phyloP scores from a whole-genome alignment of 2,888 invertebrate species.

The Alcis repandata region DNA sequence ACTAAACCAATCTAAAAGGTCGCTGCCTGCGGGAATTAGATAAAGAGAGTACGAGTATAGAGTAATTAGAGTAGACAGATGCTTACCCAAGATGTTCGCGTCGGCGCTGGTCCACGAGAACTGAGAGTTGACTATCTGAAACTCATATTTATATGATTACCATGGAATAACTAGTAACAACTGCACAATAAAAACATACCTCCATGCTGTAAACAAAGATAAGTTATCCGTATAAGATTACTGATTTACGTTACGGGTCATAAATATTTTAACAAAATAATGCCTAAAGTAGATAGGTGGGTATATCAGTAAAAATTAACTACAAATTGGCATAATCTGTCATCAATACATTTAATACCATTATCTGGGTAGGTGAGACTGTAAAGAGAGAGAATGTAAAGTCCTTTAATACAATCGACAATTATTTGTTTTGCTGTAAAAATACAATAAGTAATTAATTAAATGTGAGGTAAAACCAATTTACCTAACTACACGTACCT shows the following conservation, averaged over 20 bases:
- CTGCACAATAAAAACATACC: constrained; percentile 19
- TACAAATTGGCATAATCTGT: not conserved
- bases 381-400: no score
- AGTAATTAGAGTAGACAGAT: not conserved
- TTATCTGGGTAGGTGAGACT: no score
- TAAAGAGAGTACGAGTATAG: no score
- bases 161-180: constrained; percentile 17
- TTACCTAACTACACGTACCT: no score
- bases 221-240: constrained; percentile 2
- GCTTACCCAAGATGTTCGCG: constrained; percentile 35
- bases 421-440: no score
- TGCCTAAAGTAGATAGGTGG: not conserved
- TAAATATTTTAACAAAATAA: constrained; percentile 12
- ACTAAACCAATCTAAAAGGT: no score
- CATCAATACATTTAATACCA: not conserved
- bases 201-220: constrained; percentile 22
- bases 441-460: no score
- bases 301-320: not conserved
- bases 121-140: constrained; percentile 12
- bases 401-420: no score
- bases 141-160: constrained; percentile 20
- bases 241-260: constrained; percentile 20
- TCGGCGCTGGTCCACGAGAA: constrained; percentile 24
- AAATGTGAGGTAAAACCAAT: no score
- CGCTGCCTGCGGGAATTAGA: no score